Conservation (phyloP, 2,888 invertebrate species). For the Tachystola acroxantha region DNA sequence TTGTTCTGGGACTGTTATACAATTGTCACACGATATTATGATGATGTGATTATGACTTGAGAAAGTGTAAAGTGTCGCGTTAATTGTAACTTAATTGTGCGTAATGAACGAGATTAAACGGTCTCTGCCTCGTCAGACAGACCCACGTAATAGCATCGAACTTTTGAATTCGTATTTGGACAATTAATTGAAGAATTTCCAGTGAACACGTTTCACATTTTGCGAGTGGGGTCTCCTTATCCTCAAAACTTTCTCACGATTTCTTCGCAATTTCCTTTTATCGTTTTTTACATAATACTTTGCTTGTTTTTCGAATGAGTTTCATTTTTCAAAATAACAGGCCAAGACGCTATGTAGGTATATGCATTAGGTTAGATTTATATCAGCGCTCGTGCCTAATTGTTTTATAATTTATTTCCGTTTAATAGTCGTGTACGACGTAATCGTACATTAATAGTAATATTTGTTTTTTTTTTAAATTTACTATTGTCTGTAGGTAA, state of each 20-base stretch:
- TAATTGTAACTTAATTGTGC: constrained; percentile 36
- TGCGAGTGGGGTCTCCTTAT: constrained; percentile 18
- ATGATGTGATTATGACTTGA: too few relatives aligned
- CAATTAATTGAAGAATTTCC: constrained; percentile 24
- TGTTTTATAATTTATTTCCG: too few relatives aligned
- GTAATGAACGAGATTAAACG: constrained; percentile 31
- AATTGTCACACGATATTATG: constrained; percentile 50
- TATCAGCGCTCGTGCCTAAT: too few relatives aligned
- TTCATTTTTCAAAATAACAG: too few relatives aligned
- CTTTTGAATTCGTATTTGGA: constrained; percentile 27
- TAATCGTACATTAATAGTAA: too few relatives aligned
- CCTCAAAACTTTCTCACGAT: constrained; percentile 44
- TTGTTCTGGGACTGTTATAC: constrained; percentile 31
- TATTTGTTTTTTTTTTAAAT: too few relatives aligned
- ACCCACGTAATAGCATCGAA: constrained; percentile 23
- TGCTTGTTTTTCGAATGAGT: too few relatives aligned
- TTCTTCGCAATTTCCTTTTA: constrained; percentile 31
- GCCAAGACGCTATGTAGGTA: too few relatives aligned
- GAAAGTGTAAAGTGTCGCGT: constrained; percentile 45
- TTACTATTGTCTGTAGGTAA: too few relatives aligned
- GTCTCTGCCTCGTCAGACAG: constrained; percentile 16
- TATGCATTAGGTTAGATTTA: too few relatives aligned
- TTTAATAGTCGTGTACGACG: too few relatives aligned
- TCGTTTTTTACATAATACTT: too few relatives aligned
- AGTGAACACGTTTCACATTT: constrained; percentile 12